Conservation (phyloP, 2,797 vertebrate species). For the Myotis pilosus region DNA sequence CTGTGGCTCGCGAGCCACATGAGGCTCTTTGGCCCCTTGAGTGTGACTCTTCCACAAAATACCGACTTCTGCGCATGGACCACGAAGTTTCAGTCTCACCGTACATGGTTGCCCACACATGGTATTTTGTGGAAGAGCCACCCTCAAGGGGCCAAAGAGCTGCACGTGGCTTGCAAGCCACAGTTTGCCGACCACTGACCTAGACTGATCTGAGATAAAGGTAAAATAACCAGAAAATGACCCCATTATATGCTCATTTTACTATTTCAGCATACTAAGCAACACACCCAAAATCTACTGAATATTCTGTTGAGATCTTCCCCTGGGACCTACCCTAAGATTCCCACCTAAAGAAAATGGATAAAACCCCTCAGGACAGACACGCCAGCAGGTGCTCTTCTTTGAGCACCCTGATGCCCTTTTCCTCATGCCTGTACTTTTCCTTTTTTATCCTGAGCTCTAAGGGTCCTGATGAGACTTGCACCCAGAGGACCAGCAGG, state of each 20-base stretch:
- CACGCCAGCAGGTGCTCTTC: neutral
- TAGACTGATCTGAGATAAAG: neutral
- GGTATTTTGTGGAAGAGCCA: too few species aligned
- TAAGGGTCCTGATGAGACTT: neutral
- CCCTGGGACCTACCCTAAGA: neutral
- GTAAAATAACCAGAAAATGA: neutral
- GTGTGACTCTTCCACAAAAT: too few species aligned
- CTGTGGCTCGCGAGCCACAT: too few species aligned
- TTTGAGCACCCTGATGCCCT: neutral
- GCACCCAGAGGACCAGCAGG: too few species aligned
- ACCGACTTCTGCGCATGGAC: too few species aligned
- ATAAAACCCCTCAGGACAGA: neutral
- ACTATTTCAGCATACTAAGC: neutral
- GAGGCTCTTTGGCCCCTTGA: too few species aligned
- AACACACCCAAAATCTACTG: neutral
- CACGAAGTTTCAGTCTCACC: too few species aligned
- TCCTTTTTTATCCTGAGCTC: neutral
- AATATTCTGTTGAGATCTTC: neutral
- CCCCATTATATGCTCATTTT: neutral
- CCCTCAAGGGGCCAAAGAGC: too few species aligned
- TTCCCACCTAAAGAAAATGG: neutral
- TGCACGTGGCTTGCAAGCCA: too few species aligned
- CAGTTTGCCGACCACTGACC: too few species aligned
- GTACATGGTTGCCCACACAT: too few species aligned
- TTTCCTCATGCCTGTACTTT: neutral